Base-by-base conservation (phyloP, 2,113 vertebrate species). In the Thalassarche chlororhynchos region DNA sequence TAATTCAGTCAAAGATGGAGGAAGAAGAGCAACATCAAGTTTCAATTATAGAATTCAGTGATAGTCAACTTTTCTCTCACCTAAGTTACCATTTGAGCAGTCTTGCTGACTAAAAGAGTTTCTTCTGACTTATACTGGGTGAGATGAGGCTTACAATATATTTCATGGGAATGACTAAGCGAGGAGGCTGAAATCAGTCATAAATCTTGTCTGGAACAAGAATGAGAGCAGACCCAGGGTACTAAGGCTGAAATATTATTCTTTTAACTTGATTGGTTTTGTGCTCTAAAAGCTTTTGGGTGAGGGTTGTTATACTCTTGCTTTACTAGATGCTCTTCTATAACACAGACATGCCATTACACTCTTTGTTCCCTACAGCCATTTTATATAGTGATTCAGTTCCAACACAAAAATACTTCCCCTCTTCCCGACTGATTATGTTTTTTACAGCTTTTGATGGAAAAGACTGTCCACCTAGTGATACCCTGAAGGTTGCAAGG, bases 211-310 rank as follows among this genome's bases (percentile, higher is more conserved):
- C 58, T 66, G 40, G 66, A 96, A 86, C 75, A 83, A 49, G 75
- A 92, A 32, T 77, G 54, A 94, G 68, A 86, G 66, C 49, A 95
- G 40, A 61, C 18, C 54, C 46, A 88, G 34, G 17, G 25, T 88
- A 51, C 46, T 62, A 76, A 76, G 72, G 75, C 40, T 85, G 82
- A 84, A 92, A 91, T 84, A 95, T 91, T 91, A 61, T 64, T 96
- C 90, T 92, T 89, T 88, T 92, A 57, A 92, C 93, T 70, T 81
- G 82, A 75, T 79, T 70, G 42, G 61, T 87, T 94, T 87, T 86
- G 62, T 66, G 38, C 66, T 84, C 29, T 94, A 57, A 87, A 91
- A 94, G 86, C 55, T 90, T 89, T 85, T 84, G 57, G 62, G 66
- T 68, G 36, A 94, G 36, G 31, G 49, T 19, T 96, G 88, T 82